Conservation (phyloP, 2,113 vertebrate species). For the Oceanites oceanicus region DNA sequence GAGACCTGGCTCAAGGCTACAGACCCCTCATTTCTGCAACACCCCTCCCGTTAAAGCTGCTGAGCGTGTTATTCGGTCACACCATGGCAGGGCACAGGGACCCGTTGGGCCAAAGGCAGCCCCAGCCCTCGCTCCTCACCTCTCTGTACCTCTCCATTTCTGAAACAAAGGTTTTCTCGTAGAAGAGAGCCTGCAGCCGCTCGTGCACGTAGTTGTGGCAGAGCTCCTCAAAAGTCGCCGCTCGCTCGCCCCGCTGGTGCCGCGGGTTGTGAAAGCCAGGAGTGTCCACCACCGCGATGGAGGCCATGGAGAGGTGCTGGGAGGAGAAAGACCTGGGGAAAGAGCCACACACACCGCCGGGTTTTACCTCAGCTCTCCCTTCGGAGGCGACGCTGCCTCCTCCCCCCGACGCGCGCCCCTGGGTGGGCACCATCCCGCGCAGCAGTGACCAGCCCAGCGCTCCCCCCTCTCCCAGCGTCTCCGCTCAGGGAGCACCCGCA, state of each 20-base stretch:
- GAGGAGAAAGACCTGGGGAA: conserved; percentile 84
- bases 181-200: conserved; percentile 85
- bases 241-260: conserved; percentile 77
- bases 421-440: background rate
- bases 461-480: background rate
- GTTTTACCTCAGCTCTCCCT: background rate
- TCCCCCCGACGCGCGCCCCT: fast-evolving
- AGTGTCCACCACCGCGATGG: conserved; percentile 90
- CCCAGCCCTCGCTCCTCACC: conserved; percentile 68
- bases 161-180: conserved; percentile 80
- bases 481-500: background rate
- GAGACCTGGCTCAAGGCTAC: background rate
- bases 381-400: background rate
- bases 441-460: background rate
- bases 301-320: conserved; percentile 85
- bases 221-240: conserved; percentile 88
- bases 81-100: fast-evolving
- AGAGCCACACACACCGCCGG: fast-evolving
- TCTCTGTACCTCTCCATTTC: conserved; percentile 79
- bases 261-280: conserved; percentile 89
- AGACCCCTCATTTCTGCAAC: background rate
- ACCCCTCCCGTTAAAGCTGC: background rate
- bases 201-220: conserved; percentile 94
- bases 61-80: background rate
- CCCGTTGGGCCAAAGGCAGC: fast-evolving